Evolutionary conservation across 2,888 invertebrate species (phyloP), one percentile per base, ranked within the genome.

Genomic region (Macrosoma leucophasiata): DNA sequence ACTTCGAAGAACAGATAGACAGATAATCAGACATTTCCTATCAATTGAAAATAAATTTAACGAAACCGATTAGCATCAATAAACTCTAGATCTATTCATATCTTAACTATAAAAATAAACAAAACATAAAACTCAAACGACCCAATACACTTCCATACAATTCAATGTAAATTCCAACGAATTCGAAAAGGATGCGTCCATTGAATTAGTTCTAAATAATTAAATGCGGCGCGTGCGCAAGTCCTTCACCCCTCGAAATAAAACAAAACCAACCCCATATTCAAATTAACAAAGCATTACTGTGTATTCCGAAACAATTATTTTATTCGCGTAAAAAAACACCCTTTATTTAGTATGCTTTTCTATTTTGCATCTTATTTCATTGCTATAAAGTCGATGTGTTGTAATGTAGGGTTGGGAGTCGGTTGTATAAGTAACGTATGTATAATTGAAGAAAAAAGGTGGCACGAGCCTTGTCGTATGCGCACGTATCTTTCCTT

Each of bases 201-300:
- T n/a, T n/a, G 71, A 73, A 79, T 81, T 81, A 77, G 78, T 78
- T 81, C 74, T 76, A 76, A 81, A 76, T 82, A 81, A 81, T 81
- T 81, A 78, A 75, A 64, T 71, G 64, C 76, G 75, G 61, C 79
- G 75, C 75, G 77, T 75, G 81, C 79, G 75, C 76, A 60, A 46
- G 48, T 54, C 71, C 71, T 66, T 60, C 63, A 45, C 58, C 65
- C 62, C 52, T 46, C 37, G 52, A 54, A 63, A 58, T 32, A 51
- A 58, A 59, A 60, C 58, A 58, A 61, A 62, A 53, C 58, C 48
- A 55, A 54, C 68, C 76, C 65, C 61, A 57, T 77, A 82, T 82
- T 82, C 75, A 81, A 82, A 82, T 82, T 79, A 79, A 81, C 81
- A 81, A 77, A 78, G 72, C 81, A 81, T 78, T 81, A 78, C 72